phyloP scores from a whole-genome alignment of 2,888 invertebrate species.

The Pterobdella sp. region DNA sequence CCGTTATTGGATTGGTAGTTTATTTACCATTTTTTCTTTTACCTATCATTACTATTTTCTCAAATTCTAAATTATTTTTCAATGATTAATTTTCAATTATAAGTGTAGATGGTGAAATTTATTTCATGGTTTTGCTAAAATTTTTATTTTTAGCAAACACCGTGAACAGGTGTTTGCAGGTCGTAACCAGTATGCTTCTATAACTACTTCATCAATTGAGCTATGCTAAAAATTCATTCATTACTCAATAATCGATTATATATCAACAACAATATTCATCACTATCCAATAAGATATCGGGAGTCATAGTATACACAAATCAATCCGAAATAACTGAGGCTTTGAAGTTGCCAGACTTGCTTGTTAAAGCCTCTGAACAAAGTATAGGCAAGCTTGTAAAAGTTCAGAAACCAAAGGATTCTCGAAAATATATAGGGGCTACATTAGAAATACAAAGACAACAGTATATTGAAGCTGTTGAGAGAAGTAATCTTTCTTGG shows the following conservation, averaged over 20 bases:
- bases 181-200: no score
- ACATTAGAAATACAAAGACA: conserved; percentile 20
- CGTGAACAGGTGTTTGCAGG: no score
- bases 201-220: no score
- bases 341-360: neutral
- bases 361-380: neutral
- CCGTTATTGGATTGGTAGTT: conserved; percentile 52
- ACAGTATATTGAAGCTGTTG: conserved; percentile 18
- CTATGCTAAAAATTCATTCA: no score
- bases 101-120: no score
- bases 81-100: neutral
- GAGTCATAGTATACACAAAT: neutral
- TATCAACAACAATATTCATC: neutral
- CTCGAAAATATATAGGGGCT: conserved; percentile 1
- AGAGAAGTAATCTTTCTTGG: neutral
- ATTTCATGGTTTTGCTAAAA: no score
- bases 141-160: no score
- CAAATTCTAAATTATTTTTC: neutral
- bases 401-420: neutral
- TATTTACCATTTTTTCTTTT: neutral
- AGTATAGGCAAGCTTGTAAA: neutral
- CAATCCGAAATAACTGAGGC: neutral
- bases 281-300: neutral
- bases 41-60: neutral
- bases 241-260: neutral